Base-by-base conservation (phyloP, 92 coral and sea anemone genomes). In the Zoanthus sociatus region DNA sequence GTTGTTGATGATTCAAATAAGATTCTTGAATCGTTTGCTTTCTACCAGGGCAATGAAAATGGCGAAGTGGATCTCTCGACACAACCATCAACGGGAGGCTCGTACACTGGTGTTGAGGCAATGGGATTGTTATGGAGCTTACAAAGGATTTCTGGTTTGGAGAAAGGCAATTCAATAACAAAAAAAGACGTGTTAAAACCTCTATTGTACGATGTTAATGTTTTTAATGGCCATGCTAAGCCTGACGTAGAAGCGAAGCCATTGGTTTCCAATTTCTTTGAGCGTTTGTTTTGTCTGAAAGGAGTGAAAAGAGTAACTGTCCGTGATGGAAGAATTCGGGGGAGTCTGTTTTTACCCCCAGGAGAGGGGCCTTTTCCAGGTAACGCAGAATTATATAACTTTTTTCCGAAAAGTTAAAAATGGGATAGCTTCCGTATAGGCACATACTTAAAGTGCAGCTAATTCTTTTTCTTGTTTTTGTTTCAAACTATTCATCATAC, bases 351-450 rank as follows among this genome's bases (percentile, higher is more conserved):
- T 51, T 60, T 89, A 11, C 91, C 91, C 12, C 66, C 91, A 14
- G 91, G 91, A 66, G 45, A 89, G 7, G 91, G 91, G 13, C 88
- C 91, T 14, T 89, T 89, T 54, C 91, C 88, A 83, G 91, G 91
- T 89, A 69, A 50, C 79, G 11, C 11, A 3, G 55, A 51, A 58
- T 5, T 45, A 14, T 6, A 30, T 45, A 14, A 32, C n/a, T 73
- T 73, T 16, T 18, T n/a, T 16, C 21, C n/a, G 12, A 15, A 44
- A 14, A 37, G 42, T 37, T 37, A 2, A 37, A 37, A 37, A 37
- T 0, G 42, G 42, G 42, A 37, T 4, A 37, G 42, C 4, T 2
- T 37, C 42, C 42, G 42, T 37, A 37, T 37, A 2, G 42, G 42
- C 42, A 37, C 4, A 37, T 37, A 37, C 42, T 37, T 37, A 37